phyloP scores from a whole-genome alignment of 1,140 invertebrate genomes.

The Drosophila hydei region DNA sequence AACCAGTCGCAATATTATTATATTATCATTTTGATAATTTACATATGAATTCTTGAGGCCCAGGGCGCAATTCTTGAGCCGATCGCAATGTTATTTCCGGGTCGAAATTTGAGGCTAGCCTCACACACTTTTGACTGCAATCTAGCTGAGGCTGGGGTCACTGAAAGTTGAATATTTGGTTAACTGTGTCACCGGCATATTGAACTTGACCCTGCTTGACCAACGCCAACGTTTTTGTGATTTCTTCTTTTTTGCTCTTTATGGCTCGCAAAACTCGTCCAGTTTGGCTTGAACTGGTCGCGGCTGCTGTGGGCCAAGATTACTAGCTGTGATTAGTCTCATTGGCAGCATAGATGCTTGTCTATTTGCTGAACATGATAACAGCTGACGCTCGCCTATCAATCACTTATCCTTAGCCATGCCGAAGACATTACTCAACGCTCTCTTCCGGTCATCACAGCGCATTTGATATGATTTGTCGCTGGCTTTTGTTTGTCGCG shows the following conservation, averaged over 20 bases:
- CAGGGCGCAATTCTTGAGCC: constrained; percentile 60
- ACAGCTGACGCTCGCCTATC: constrained; percentile 1
- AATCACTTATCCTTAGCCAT: constrained; percentile 30
- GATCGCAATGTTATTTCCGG: constrained; percentile 62
- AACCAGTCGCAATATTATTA: constrained; percentile 44
- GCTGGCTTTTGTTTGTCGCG: constrained; percentile 48
- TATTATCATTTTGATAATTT: constrained; percentile 58
- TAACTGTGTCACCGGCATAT: constrained; percentile 79
- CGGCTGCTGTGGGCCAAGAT: constrained; percentile 4
- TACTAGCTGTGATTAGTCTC: constrained; percentile 26
- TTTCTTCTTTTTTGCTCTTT: constrained; percentile 6
- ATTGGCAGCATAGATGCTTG: constrained; percentile 5
- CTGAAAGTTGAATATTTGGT: constrained; percentile 39
- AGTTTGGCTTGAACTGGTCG: constrained; percentile 22
- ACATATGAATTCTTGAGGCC: constrained; percentile 65
- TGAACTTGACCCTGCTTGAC: constrained; percentile 69
- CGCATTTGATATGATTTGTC: constrained; percentile 35
- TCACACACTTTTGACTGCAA: background rate
- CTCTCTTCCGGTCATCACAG: constrained; percentile 45
- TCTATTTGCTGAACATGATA: background rate
- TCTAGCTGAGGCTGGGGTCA: constrained; percentile 64
- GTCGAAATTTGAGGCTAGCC: constrained; percentile 54
- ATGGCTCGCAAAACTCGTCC: constrained; percentile 22
- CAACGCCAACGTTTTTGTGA: background rate
- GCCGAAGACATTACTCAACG: constrained; percentile 55